A percentile compares a stretch with the other conserved stretches of the same genome.
phyloP scores from a whole-genome alignment of 1,140 invertebrate genomes.

The Teleopsis dalmanni region DNA sequence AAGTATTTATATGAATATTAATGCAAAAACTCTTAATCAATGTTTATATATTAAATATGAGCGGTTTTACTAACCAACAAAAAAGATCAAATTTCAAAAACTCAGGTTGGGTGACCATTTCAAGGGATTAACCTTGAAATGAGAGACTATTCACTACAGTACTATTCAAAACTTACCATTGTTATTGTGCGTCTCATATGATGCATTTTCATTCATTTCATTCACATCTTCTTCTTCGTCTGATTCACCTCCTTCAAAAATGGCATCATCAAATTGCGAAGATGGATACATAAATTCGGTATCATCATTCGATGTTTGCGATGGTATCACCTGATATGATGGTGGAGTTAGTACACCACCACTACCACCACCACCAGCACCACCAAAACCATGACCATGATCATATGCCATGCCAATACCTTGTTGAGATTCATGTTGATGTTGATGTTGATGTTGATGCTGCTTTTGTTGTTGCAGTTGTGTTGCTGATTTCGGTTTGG shows the following conservation, averaged over 20 bases:
- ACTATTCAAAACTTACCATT: conserved; percentile 28
- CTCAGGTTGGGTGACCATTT: no score
- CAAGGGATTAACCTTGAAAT: background rate
- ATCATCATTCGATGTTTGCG: conserved; percentile 37
- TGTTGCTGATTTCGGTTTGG: conserved; percentile 36
- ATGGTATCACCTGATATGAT: conserved; percentile 30
- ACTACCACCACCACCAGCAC: conserved; percentile 8
- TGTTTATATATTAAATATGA: no score
- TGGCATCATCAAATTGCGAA: conserved; percentile 30
- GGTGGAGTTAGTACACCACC: conserved; percentile 19
- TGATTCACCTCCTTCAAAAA: conserved; percentile 31
- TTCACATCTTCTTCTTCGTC: conserved; percentile 21
- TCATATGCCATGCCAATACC: background rate
- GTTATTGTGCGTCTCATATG: conserved; percentile 30
- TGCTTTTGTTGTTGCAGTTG: conserved; percentile 22
- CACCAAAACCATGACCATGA: background rate
- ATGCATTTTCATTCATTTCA: conserved; percentile 5
- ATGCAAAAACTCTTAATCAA: no score
- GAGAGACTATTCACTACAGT: no score
- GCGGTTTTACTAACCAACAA: no score
- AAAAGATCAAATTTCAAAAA: no score
- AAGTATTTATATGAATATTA: no score
- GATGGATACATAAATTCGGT: conserved; percentile 32
- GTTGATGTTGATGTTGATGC: conserved; percentile 12
- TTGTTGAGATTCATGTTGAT: conserved; percentile 6